Evolutionary conservation across 2,888 invertebrate species (phyloP), one percentile per base, ranked within the genome.

Genomic region (Halictus ligatus): DNA sequence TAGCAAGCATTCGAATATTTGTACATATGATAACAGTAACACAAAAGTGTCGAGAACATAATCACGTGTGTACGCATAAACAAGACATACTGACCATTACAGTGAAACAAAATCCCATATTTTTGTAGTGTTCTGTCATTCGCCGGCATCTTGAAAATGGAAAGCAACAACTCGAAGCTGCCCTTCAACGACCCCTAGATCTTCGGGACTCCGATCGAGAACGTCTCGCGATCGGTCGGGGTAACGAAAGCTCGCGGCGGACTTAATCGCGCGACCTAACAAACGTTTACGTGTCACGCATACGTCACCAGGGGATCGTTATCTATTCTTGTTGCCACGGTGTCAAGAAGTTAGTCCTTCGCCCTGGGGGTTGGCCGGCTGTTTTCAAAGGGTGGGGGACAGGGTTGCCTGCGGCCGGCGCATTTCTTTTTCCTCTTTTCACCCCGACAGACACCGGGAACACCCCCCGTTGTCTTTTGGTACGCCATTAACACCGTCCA

Each of bases 241-340:
- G 75, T 78, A 88, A 87, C 83, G 87, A 87, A 85, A 89, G 90
- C 80, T 87, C 80, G 75, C 83, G 74, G 77, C 74, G 77, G 21
- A 8, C 21, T 80, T 88, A 81, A 90, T 89, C 90, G 88, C 77
- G 80, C 77, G 80, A 73, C 73, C 89, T 93, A 93, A 93, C 92
- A 94, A 94, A 94, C 93, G 93, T 91, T 92, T 92, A 90, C 88
- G 92, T 84, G 88, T 91, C 95, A 94, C 95, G 95, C 94, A 94
- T 88, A 89, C 86, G 90, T 89, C 79, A 54, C 80, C 15, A 29
- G 88, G 89, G 89, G 94, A 94, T 94, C 91, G 91, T 94, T 94
- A 94, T 94, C 94, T 88, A 87, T 76, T 85, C 91, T 92, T 92
- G 93, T 92, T 92, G 90, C 88, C 82, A 83, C 90, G 92, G 92